These are phyloP conservation scores for Cerastis leucographa DNA, from an alignment of 2,888 invertebrate species.

Conservation along the genomic window DNA sequence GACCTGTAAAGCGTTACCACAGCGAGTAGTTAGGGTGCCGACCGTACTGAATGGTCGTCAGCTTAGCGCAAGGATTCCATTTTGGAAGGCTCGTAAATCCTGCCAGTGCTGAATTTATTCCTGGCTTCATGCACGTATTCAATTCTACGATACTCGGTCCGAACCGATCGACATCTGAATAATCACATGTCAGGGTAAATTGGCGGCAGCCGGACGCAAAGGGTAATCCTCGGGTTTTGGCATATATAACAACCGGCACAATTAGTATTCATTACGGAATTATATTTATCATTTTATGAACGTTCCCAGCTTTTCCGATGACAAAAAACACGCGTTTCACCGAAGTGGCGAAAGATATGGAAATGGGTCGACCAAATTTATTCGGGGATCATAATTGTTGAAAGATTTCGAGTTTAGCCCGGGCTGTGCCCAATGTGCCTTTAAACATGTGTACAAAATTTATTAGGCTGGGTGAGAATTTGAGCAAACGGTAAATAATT, in stretches of 20 bases:
- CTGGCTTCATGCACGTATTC: conserved; percentile 67
- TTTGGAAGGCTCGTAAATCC: conserved; percentile 68
- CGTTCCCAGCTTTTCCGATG: conserved; percentile 31
- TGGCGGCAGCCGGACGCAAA: conserved; percentile 55
- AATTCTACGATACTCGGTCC: conserved; percentile 64
- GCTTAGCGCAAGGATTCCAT: conserved; percentile 54
- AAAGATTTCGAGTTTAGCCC: conserved; percentile 53
- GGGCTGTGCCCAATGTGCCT: conserved; percentile 20
- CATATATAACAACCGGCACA: conserved; percentile 44
- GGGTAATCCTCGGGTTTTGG: conserved; percentile 56
- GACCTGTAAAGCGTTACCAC: conserved; percentile 23
- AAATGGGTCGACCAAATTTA: conserved; percentile 53
- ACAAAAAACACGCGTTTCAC: conserved; percentile 46
- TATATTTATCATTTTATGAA: conserved; percentile 50
- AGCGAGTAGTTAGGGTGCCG: conserved; percentile 33
- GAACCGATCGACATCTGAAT: conserved; percentile 70
- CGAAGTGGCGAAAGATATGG: conserved; percentile 43
- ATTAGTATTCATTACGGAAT: conserved; percentile 61
- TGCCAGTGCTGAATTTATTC: conserved; percentile 68
- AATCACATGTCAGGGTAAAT: conserved; percentile 69
- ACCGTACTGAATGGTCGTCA: conserved; percentile 47
- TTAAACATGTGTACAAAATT: conserved; percentile 39
- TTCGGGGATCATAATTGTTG: conserved; percentile 53
- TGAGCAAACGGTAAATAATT: conserved; percentile 22
- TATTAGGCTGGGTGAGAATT: conserved; percentile 21